phyloP scores from a whole-genome alignment of 2,113 vertebrate species.

The Tylochromis polylepis region DNA sequence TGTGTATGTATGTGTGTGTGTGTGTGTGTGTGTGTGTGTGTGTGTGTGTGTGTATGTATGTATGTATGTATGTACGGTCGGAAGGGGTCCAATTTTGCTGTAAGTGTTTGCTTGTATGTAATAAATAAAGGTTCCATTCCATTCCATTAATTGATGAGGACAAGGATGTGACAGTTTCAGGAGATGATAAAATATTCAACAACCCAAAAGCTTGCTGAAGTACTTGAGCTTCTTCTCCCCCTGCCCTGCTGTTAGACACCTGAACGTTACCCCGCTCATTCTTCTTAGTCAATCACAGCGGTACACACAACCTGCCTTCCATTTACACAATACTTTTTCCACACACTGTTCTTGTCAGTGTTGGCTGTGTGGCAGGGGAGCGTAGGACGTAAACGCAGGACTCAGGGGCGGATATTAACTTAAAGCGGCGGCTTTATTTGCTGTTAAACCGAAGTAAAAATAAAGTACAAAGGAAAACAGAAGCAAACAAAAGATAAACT shows the following conservation, averaged over 20 bases:
- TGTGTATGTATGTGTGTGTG: too few relatives aligned
- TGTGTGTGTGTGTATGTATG: too few relatives aligned
- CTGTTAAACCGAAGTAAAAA: background rate
- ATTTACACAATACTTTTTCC: background rate
- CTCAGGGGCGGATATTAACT: background rate
- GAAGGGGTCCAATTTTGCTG: too few relatives aligned
- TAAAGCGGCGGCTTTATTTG: background rate
- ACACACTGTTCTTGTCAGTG: background rate
- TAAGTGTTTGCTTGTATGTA: too few relatives aligned
- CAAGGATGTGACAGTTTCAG: background rate
- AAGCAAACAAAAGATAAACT: background rate
- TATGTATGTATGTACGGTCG: too few relatives aligned
- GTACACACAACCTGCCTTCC: background rate
- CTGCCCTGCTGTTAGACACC: background rate
- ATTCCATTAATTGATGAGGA: background rate
- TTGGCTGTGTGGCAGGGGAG: background rate
- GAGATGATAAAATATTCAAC: background rate
- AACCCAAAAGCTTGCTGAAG: background rate
- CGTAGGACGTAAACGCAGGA: background rate
- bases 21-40: too few relatives aligned
- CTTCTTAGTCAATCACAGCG: background rate
- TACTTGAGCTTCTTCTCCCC: background rate
- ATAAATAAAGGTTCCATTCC: too few relatives aligned
- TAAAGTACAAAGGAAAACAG: background rate
- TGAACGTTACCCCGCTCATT: background rate